Evolutionary conservation across 2,888 invertebrate genomes (phyloP).

Genomic region (Nudaria mundana): DNA sequence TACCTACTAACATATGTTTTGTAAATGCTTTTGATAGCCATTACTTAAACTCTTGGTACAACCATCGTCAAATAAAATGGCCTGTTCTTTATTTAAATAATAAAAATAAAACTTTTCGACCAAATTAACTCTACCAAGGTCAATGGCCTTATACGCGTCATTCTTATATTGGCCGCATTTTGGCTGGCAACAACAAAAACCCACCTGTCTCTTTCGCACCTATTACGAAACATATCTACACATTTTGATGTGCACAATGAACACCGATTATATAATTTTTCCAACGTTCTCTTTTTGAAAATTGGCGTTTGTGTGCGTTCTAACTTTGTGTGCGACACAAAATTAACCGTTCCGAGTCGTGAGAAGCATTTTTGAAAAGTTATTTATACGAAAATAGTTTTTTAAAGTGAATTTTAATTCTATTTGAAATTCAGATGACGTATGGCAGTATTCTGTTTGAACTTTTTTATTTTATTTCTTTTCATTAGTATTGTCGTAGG

Average conservation of each 20-base stretch:
- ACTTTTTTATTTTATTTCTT: constrained; percentile 45
- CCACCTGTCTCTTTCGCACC: constrained; percentile 54
- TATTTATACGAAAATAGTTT: constrained; percentile 55
- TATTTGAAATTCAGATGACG: constrained; percentile 45
- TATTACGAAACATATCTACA: constrained; percentile 45
- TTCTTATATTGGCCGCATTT: constrained; percentile 79
- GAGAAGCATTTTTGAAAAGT: constrained; percentile 60
- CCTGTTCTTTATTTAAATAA: constrained; percentile 30
- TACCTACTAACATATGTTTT: too few relatives aligned
- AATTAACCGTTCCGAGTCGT: constrained; percentile 62
- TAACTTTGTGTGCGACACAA: constrained; percentile 59
- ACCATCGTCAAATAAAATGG: too few relatives aligned
- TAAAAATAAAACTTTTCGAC: constrained; percentile 26
- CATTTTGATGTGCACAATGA: constrained; percentile 73
- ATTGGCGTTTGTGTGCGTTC: constrained; percentile 56
- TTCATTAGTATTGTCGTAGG: constrained; percentile 62
- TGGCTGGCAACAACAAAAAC: constrained; percentile 64
- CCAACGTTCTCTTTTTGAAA: constrained; percentile 62
- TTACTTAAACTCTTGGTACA: neutral
- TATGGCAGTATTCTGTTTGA: constrained; percentile 32
- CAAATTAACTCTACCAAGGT: constrained; percentile 53
- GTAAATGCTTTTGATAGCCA: too few relatives aligned
- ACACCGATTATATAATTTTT: constrained; percentile 76
- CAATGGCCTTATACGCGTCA: constrained; percentile 74
- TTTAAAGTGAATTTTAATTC: constrained; percentile 56